Evolutionary conservation across 2,113 vertebrate genomes (phyloP).

Genomic region (Brachypodius melanocephalos): DNA sequence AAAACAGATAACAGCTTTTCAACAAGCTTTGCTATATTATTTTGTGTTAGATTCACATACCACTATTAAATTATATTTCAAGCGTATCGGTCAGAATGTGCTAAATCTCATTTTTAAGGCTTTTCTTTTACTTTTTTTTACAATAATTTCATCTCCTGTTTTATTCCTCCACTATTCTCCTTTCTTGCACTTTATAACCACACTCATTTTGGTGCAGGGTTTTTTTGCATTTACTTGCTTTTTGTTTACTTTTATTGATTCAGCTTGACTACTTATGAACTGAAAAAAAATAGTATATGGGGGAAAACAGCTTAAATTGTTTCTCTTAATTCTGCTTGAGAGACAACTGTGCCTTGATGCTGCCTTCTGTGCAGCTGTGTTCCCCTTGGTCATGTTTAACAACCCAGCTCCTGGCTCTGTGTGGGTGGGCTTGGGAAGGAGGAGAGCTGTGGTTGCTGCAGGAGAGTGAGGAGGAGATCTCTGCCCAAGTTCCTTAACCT

Average conservation of each 20-base stretch:
- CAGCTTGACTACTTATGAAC: not conserved
- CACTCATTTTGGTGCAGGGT: not conserved
- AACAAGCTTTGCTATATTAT: not conserved
- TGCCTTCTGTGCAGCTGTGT: not conserved
- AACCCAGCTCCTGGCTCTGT: not conserved
- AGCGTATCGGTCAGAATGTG: not conserved
- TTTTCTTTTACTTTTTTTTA: not conserved
- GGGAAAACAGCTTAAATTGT: not conserved
- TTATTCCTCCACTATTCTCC: not conserved
- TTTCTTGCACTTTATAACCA: not conserved
- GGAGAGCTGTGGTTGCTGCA: not conserved
- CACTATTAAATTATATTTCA: not conserved
- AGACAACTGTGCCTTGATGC: not conserved
- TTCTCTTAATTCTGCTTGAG: not conserved
- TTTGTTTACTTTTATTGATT: not conserved
- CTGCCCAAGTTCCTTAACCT: slow-evolving; percentile 76
- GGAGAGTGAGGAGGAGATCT: not conserved
- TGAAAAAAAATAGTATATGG: not conserved
- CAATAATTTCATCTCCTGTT: not conserved
- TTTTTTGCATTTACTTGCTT: not conserved
- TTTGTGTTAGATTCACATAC: not conserved
- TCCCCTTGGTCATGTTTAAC: not conserved
- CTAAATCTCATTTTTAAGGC: not conserved
- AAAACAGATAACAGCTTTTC: not conserved
- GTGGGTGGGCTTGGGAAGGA: not conserved